phyloP scores from a whole-genome alignment of 2,888 invertebrate genomes.

The Sepioteuthis lessoniana region DNA sequence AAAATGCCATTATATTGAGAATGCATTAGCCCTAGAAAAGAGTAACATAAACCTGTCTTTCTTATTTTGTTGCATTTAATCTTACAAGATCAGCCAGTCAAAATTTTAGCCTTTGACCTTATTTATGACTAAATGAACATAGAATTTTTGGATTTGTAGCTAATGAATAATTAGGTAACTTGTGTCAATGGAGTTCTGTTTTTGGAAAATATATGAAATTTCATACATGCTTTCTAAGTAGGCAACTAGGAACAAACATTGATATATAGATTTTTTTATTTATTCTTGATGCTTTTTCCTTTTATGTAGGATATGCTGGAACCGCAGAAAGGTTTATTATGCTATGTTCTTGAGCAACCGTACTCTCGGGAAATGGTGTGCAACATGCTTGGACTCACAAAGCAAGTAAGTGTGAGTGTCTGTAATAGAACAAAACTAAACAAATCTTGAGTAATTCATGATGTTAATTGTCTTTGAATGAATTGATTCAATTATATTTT shows the following conservation, averaged over 20 bases:
- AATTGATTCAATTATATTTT: background rate
- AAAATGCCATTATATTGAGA: no score
- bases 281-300: background rate
- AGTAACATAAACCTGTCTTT: no score
- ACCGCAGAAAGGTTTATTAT: conserved; percentile 89
- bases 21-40: no score
- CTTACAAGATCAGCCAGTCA: no score
- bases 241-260: no score
- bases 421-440: background rate
- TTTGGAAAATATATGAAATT: no score
- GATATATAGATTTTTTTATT: no score
- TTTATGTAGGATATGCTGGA: conserved; percentile 82
- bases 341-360: conserved; percentile 94
- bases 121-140: background rate
- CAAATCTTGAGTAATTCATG: background rate
- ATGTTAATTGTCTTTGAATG: background rate
- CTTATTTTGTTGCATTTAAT: no score
- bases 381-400: conserved; percentile 93
- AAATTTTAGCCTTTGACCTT: no score
- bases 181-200: no score
- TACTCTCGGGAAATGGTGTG: conserved; percentile 97
- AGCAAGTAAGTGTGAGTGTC: conserved; percentile 81
- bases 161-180: no score
- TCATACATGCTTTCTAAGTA: no score
- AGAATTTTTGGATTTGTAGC: background rate